These are phyloP conservation scores for Alauda arvensis DNA, from an alignment of 2,797 vertebrate genomes.

Conservation along the genomic window DNA sequence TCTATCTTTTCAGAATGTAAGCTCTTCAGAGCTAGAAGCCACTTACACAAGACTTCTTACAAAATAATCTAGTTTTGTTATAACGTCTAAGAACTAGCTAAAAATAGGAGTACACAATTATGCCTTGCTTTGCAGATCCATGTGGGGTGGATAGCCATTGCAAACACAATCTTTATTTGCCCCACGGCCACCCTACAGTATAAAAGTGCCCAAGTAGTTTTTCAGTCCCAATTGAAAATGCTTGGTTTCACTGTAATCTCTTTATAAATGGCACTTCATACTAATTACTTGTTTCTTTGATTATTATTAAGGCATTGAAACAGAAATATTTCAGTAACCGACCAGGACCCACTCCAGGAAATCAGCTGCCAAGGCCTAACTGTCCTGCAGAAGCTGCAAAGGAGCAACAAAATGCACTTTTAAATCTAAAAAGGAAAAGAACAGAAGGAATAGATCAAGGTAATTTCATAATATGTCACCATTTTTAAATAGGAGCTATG, in stretches of 20 bases:
- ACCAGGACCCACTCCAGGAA: constrained; percentile 88
- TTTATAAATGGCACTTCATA: not conserved
- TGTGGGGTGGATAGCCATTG: not conserved
- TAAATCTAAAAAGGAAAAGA: constrained; percentile 87
- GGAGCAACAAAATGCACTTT: constrained; percentile 80
- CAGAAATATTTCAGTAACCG: constrained; percentile 91
- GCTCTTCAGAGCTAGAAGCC: not conserved
- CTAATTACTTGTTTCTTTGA: not conserved
- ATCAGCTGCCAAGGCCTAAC: constrained; percentile 88
- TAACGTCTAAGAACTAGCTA: not conserved
- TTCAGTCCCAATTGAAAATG: not conserved
- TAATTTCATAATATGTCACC: constrained; percentile 49
- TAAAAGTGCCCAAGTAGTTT: not conserved
- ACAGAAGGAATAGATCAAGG: constrained; percentile 84
- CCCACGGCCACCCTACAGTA: not conserved
- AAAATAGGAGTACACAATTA: not conserved
- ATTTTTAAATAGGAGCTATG: not conserved
- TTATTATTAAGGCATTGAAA: constrained; percentile 82
- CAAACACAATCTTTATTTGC: not conserved
- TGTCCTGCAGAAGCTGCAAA: constrained; percentile 85
- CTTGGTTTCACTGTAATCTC: not conserved
- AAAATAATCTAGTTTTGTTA: not conserved
- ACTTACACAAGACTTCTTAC: not conserved
- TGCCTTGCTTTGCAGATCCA: not conserved
- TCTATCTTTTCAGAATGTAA: not conserved